Base-by-base conservation (phyloP, 2,888 invertebrate genomes). In the Macroteleia sp. region DNA sequence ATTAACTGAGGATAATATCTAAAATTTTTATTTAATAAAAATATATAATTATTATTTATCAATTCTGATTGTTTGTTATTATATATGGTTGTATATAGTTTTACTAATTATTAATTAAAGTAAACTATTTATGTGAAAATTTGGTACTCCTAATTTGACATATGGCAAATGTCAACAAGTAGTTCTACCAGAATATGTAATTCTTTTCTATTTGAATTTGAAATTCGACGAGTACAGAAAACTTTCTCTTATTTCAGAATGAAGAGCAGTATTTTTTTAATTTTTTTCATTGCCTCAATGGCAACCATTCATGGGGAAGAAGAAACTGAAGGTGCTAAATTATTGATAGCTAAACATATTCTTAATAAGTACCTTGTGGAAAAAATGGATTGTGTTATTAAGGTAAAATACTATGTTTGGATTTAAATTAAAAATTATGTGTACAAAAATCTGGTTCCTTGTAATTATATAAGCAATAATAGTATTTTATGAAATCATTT, bases 301-400 rank as follows among this genome's bases (percentile, higher is more conserved):
- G 91, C 92, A 32, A 91, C 90, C 59, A 92, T 92, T 77, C 91
- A 92, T 71, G 93, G 93, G 42, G 94, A 94, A 74, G 92, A 92
- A 73, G 95, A 95, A 85, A 95, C 95, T 41, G 93, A 95, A 46
- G 94, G 94, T 59, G 98, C 98, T 16, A 94, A 96, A 85, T 93
- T 99, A 50, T 92, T 99, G 77, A 95, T 98, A 19, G 97, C 97
- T 8, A 99, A 99, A 92, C 97, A 97, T 92, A 96, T 99, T 86
- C 93, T 98, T 75, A 99, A 99, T 91, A 97, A 97, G 92, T 99
- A 98, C 90, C 46, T 78, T 10, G 78, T 78, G 36, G 78, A 78
- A 30, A 78, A 78, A 10, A 97, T 97, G 95, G 99, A 99, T 91
- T 95, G 99, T 85, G 94, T 99, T 78, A 95, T 99, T 39, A 97